These are phyloP conservation scores for Aleiodes sp. DNA, from an alignment of 1,140 invertebrate species.

Conservation along the genomic window DNA sequence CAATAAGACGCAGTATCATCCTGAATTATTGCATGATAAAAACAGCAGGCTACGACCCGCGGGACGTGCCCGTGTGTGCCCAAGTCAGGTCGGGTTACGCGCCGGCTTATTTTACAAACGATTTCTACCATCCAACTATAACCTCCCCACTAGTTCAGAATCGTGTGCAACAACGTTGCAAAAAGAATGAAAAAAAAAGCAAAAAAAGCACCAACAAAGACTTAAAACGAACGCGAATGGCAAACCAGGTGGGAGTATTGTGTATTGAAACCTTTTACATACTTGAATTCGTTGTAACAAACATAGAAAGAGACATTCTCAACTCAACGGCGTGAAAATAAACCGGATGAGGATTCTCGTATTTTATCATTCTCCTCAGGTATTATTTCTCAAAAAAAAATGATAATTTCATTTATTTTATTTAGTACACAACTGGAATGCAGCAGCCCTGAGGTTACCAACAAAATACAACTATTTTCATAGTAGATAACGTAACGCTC, in stretches of 20 bases:
- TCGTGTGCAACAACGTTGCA: no score
- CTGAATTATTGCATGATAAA: constrained; percentile 64
- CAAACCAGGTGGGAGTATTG: not conserved
- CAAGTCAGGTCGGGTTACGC: constrained; percentile 62
- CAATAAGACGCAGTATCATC: constrained; percentile 53
- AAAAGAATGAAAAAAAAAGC: no score
- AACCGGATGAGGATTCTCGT: constrained; percentile 13
- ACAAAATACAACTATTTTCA: no score
- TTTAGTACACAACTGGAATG: not conserved
- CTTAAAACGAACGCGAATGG: not conserved
- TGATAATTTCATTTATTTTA: no score
- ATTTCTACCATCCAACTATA: constrained; percentile 25
- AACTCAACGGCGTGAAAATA: not conserved
- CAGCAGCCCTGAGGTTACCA: no score
- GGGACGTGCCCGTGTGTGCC: constrained; percentile 44
- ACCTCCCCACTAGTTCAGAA: no score
- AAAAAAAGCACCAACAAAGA: no score
- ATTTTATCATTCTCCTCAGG: not conserved
- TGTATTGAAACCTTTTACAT: not conserved
- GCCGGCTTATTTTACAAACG: constrained; percentile 49
- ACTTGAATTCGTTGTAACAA: not conserved
- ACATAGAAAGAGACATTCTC: constrained; percentile 6
- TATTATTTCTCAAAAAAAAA: no score
- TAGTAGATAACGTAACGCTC: not conserved
- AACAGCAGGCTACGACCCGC: constrained; percentile 62